Base-by-base conservation (phyloP, 30 jellyfish, hydroid and myxozoan species). In the Aurelia sp. region DNA sequence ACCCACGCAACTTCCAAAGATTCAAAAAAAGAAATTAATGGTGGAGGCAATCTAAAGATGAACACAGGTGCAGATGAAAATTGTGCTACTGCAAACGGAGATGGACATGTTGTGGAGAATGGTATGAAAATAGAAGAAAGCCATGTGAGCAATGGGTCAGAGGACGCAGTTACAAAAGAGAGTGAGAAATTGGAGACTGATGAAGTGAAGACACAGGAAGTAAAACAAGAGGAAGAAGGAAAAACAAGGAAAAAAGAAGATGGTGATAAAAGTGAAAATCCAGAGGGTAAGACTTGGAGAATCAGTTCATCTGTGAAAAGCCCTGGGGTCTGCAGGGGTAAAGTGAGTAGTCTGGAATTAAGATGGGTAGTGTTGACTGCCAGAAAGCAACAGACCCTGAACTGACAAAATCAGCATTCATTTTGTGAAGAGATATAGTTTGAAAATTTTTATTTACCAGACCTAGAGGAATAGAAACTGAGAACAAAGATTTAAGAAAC, bases 71-170 rank as follows among this genome's bases (percentile, higher is more conserved):
- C 78, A 67, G 33, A 55, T 11, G 84, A 22, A 22, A 41, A 38
- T 10, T 70, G 15, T n/a, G 89, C 51, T 38, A 79, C 48, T 62
- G 53, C 64, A 1, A 79, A 63, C 63, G 80, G 80, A n/a, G 64
- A 63, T 63, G 80, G 8, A 3, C 78, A 62, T 38, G 48, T 20
- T 19, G 62, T 18, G 73, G 89, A 79, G 27, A 19, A 44, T 41
- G 58, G 35, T 5, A n/a, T 57, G n/a, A 70, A 51, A 19, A 61
- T 10, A 3, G 48, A 67, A 21, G 52, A 66, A 22, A 24, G 12
- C 5, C 18, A 52, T 35, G 73, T 5, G 35, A 17, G 44, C 13
- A 18, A 30, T 41, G 15, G 40, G 24, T 48, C 31, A 11, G 48
- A 67, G 19, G 68, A 66, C 27, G 52, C 20, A 19, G n/a, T 24